Percentiles rank a stretch among this genome's conserved stretches.
Evolutionary conservation across 2,888 invertebrate species (phyloP).

Genomic region (Cecidostiba fungosa): DNA sequence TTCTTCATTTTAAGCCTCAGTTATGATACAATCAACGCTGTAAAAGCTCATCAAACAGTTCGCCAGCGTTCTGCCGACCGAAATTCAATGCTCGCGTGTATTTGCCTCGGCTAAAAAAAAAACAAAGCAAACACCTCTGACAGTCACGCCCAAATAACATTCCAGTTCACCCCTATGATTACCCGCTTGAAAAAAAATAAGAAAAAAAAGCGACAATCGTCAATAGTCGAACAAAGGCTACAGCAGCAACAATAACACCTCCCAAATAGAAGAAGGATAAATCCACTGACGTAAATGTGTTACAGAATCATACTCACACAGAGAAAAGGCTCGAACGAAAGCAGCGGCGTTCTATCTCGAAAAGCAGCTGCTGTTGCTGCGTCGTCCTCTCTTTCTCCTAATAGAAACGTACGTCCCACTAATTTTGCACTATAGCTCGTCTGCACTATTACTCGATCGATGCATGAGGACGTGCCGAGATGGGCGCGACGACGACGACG

Average conservation of each 20-base stretch:
- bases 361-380: background rate
- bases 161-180: background rate
- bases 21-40: background rate
- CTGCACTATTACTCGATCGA: constrained; percentile 66
- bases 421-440: constrained; percentile 61
- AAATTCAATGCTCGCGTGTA: background rate
- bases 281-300: constrained; percentile 30
- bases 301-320: constrained; percentile 58
- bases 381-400: constrained; percentile 58
- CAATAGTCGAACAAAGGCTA: constrained; percentile 8
- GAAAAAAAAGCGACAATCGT: background rate
- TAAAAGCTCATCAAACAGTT: background rate
- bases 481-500: background rate
- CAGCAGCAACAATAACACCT: constrained; percentile 22
- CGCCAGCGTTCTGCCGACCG: background rate
- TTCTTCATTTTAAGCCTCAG: background rate
- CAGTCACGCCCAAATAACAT: constrained; percentile 5
- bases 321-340: constrained; percentile 27
- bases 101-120: background rate
- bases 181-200: background rate
- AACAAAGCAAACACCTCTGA: background rate
- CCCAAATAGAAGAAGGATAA: constrained; percentile 42
- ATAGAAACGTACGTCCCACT: constrained; percentile 61
- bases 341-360: background rate
- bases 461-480: constrained; percentile 58